Conservation (phyloP, 1,140 invertebrate species). For the Drosophila orosa region DNA sequence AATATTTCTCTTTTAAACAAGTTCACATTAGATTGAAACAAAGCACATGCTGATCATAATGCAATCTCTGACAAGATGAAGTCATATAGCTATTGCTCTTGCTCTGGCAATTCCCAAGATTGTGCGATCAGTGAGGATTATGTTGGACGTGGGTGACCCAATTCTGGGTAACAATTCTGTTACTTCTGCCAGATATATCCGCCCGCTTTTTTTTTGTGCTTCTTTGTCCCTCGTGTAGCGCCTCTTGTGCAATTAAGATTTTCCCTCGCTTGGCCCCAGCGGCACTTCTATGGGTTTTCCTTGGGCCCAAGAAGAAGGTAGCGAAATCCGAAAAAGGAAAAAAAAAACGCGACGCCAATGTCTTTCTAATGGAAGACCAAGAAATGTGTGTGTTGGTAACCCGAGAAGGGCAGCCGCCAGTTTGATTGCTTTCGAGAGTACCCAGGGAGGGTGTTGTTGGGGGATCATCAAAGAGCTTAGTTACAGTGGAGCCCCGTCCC, state of each 20-base stretch:
- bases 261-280: constrained; percentile 34
- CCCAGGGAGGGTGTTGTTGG: constrained; percentile 5
- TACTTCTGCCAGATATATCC: constrained; percentile 15
- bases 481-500: constrained; percentile 5
- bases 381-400: constrained; percentile 65
- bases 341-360: constrained; percentile 52
- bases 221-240: constrained; percentile 7
- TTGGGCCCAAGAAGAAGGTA: constrained; percentile 42
- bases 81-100: neutral
- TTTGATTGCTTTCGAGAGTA: constrained; percentile 53
- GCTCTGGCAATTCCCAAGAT: neutral
- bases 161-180: constrained; percentile 5
- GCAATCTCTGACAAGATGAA: neutral
- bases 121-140: constrained; percentile 11
- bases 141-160: neutral
- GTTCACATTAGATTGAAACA: neutral
- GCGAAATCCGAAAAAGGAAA: constrained; percentile 36
- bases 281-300: constrained; percentile 71
- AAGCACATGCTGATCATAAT: neutral
- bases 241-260: constrained; percentile 70
- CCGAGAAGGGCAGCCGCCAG: constrained; percentile 55
- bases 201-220: constrained; percentile 6
- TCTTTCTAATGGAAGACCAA: constrained; percentile 82
- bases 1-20: neutral
- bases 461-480: constrained; percentile 29